A percentile compares a stretch with the other conserved stretches of the same genome.
Evolutionary conservation across 2,888 invertebrate genomes (phyloP).

Genomic region (Xanthorhoe spadicearia): DNA sequence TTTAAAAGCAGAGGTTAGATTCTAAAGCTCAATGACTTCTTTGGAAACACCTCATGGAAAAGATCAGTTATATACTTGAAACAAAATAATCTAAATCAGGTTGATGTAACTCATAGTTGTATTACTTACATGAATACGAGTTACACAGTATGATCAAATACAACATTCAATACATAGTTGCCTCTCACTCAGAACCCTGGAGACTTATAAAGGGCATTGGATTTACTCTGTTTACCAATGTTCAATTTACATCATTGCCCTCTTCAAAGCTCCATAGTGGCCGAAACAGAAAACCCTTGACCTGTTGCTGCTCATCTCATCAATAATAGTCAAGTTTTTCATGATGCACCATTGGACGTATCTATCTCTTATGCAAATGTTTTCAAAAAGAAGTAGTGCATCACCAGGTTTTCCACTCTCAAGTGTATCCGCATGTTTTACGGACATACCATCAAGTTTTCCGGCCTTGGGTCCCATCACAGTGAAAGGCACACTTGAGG

Average conservation of each 20-base stretch:
- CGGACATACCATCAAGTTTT: conserved; percentile 84
- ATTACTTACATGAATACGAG: conserved; percentile 81
- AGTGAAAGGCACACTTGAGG: conserved; percentile 85
- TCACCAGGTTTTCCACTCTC: conserved; percentile 85
- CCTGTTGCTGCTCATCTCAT: conserved; percentile 76
- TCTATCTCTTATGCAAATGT: conserved; percentile 51
- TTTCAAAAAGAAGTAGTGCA: conserved; percentile 65
- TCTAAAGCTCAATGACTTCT: neutral
- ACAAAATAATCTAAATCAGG: conserved; percentile 50
- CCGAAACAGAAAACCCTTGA: conserved; percentile 85
- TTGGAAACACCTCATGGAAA: neutral
- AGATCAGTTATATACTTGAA: conserved; percentile 5
- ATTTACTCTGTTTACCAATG: conserved; percentile 41
- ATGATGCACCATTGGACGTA: conserved; percentile 74
- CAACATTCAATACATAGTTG: conserved; percentile 65
- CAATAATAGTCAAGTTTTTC: conserved; percentile 83
- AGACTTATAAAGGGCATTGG: conserved; percentile 76
- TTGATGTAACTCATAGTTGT: conserved; percentile 74
- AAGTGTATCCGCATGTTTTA: conserved; percentile 77
- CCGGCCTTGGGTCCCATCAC: conserved; percentile 82
- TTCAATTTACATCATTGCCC: conserved; percentile 54
- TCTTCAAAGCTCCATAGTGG: conserved; percentile 79
- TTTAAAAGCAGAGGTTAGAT: conserved; percentile 24
- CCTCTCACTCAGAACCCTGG: conserved; percentile 84
- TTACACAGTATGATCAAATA: conserved; percentile 75